A percentile compares a stretch with the other conserved stretches of the same genome.
Conservation (phyloP, 2,797 vertebrate genomes). For the Betta splendens region DNA sequence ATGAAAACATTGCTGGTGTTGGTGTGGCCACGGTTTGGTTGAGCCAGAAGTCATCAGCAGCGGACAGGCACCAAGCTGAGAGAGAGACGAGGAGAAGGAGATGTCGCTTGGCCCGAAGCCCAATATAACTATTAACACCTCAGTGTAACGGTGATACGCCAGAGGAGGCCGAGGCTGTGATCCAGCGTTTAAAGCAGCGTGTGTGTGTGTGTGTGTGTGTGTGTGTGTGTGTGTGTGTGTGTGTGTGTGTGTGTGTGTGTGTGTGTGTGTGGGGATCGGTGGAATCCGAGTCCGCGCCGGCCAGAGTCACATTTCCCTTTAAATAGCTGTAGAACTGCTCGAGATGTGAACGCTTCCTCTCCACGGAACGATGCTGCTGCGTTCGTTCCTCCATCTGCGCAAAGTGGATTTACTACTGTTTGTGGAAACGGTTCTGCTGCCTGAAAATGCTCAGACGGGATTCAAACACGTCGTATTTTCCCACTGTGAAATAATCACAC, state of each 20-base stretch:
- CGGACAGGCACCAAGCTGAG: slow-evolving; percentile 24
- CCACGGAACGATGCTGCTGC: background rate
- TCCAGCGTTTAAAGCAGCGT: slow-evolving; percentile 31
- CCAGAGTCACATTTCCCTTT: slow-evolving; percentile 56
- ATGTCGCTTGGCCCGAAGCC: slow-evolving; percentile 40
- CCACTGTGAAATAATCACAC: too few relatives aligned
- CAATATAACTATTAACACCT: slow-evolving; percentile 66
- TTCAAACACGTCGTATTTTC: too few relatives aligned
- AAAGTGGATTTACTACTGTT: background rate
- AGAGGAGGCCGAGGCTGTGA: slow-evolving; percentile 39
- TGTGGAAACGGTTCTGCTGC: slow-evolving; percentile 27
- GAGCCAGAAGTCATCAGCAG: slow-evolving; percentile 40
- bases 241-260: slow-evolving; percentile 6
- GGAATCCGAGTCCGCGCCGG: slow-evolving; percentile 59
- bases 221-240: background rate
- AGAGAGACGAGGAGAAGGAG: background rate
- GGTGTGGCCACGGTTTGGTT: slow-evolving; percentile 29
- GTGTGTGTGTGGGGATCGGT: slow-evolving; percentile 15
- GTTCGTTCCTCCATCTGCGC: background rate
- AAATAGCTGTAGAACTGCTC: slow-evolving; percentile 71
- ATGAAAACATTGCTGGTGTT: slow-evolving; percentile 23
- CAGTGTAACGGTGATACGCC: slow-evolving; percentile 56
- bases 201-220: slow-evolving; percentile 6
- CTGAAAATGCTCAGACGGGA: slow-evolving; percentile 53
- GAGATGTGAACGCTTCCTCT: slow-evolving; percentile 68